Percentiles rank a stretch among this genome's conserved stretches.
Conservation (phyloP, 2,113 vertebrate species). For the Drymodes brunneopygia region DNA sequence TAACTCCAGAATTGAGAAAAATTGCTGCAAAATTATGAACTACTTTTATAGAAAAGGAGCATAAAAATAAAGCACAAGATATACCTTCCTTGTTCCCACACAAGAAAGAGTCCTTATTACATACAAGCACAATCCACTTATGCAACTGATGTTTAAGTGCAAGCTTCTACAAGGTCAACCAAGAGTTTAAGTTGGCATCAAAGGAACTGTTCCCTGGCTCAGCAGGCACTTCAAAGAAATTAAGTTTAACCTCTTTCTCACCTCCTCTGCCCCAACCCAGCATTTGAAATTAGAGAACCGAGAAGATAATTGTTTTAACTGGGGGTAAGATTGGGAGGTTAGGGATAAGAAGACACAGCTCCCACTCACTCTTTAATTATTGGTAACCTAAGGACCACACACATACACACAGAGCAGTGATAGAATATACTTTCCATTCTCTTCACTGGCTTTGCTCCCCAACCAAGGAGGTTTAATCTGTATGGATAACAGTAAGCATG, state of each 20-base stretch:
- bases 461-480: not conserved
- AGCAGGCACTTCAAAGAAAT: not conserved
- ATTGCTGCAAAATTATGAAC: not conserved
- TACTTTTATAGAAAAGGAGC: not conserved
- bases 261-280: not conserved
- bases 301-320: not conserved
- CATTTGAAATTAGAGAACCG: not conserved
- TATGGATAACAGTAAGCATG: not conserved
- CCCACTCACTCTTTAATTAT: not conserved
- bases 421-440: not conserved
- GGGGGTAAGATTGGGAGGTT: not conserved
- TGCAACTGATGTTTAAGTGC: not conserved
- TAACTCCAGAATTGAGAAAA: not conserved
- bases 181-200: not conserved
- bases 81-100: not conserved
- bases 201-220: not conserved
- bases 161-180: not conserved
- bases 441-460: not conserved
- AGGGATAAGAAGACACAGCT: not conserved
- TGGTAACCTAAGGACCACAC: not conserved
- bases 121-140: not conserved
- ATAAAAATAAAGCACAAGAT: not conserved
- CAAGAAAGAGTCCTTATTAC: not conserved
- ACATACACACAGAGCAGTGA: rapidly evolving
- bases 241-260: not conserved